A percentile compares a stretch with the other conserved stretches of the same genome.
phyloP scores from a whole-genome alignment of 64 coral and sea anemone genomes.

The Cladopsammia gracilis region DNA sequence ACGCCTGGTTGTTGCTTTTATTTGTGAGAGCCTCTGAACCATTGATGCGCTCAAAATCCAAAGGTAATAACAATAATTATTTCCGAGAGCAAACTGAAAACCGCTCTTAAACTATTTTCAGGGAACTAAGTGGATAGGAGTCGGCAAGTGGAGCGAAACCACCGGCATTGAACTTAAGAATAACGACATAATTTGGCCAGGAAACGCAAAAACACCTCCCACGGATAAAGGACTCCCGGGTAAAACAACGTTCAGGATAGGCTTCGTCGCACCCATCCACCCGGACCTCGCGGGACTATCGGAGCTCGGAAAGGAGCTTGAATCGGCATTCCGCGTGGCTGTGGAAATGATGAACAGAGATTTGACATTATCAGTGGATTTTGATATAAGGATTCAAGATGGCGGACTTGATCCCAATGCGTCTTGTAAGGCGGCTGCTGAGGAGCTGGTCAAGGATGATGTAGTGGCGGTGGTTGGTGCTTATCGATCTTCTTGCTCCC shows the following conservation, averaged over 20 bases:
- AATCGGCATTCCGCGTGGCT: conserved; percentile 83
- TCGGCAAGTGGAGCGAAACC: conserved; percentile 86
- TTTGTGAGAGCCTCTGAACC: too few species aligned
- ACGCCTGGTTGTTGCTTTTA: too few species aligned
- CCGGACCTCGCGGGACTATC: conserved; percentile 86
- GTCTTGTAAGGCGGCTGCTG: conserved; percentile 83
- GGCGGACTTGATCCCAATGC: conserved; percentile 65
- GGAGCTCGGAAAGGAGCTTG: conserved; percentile 87
- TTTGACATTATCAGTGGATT: conserved; percentile 86
- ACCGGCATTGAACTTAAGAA: conserved; percentile 71
- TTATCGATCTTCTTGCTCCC: conserved; percentile 92
- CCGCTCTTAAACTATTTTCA: not conserved
- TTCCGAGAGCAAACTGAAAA: not conserved
- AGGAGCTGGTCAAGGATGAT: conserved; percentile 80
- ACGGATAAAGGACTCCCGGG: conserved; percentile 94
- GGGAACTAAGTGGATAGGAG: conserved; percentile 70
- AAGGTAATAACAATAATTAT: too few species aligned
- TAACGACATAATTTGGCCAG: conserved; percentile 89
- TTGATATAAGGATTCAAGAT: conserved; percentile 85
- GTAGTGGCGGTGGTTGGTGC: conserved; percentile 98
- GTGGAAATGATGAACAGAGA: conserved; percentile 99
- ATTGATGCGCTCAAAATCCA: too few species aligned
- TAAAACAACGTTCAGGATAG: conserved; percentile 96
- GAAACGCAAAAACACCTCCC: conserved; percentile 82
- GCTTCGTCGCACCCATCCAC: conserved; percentile 87